Base-by-base conservation (phyloP, 2,113 vertebrate species). In the Mormyrus iriodes region DNA sequence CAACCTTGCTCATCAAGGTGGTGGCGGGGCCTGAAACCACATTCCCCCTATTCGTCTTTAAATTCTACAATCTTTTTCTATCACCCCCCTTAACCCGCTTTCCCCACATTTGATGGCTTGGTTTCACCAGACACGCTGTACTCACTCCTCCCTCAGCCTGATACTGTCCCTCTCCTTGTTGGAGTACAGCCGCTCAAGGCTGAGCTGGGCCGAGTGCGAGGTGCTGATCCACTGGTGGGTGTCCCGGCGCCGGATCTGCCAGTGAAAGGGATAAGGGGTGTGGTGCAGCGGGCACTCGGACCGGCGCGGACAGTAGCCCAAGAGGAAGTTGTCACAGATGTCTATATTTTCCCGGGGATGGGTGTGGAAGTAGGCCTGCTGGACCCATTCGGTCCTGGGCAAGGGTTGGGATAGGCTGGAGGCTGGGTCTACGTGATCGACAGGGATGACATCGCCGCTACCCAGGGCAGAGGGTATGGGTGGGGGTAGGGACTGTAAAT, bases 321-420 rank as follows among this genome's bases (percentile, higher is more conserved):
- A 13, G 9, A 94, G 93, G 89, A 94, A 94, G 4, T 17, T 1
- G 51, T 94, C 93, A 13, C 94, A 95, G 90, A 95, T 93, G n/a
- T 73, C 15, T 46, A 92, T 2, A n/a, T 91, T 19, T 1, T 39
- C 2, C 12, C 5, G 51, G 46, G 0, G 87, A 85, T 49, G 91
- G 0, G 92, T 94, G 91, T 92, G 90, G 88, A 91, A 92, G 4
- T 35, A 76, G 27, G 87, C 90, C 88, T 89, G 90, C 24, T 88
- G 69, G 5, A 84, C 53, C 69, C 86, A 90, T 21, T 61, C 52
- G 2, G 27, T 52, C 44, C 2, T 24, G 24, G 52, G 4, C 1
- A 46, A 42, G 76, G 42, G 52, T 48, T 88, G 24, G 17, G 21
- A 49, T 27, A 44, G 85, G 88, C 5, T 19, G 24, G 42, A 19